Percentiles rank a stretch among this genome's conserved stretches.
Conservation (phyloP, 2,113 vertebrate species). For the Vireo altiloquus region DNA sequence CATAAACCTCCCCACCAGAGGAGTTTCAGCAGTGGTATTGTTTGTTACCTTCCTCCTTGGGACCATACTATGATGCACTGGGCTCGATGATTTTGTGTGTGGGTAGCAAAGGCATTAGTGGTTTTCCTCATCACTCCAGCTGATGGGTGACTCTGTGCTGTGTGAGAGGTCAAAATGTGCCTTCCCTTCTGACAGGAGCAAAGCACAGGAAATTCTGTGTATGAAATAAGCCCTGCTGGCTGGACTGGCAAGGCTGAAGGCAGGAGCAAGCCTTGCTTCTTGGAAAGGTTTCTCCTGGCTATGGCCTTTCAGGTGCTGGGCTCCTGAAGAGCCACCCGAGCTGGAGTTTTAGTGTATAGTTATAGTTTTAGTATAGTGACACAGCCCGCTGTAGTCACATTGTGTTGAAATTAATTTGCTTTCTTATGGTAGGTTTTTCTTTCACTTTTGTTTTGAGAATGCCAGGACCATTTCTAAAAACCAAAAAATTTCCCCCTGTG, state of each 20-base stretch:
- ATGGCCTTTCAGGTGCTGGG: accelerated
- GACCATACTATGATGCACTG: background rate
- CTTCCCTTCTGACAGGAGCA: background rate
- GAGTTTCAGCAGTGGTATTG: background rate
- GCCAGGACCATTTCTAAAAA: background rate
- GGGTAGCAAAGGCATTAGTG: background rate
- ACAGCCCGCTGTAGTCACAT: background rate
- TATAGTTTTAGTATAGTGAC: too few species aligned
- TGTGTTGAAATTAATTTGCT: background rate
- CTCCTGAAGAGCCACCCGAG: background rate
- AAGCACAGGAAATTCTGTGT: background rate
- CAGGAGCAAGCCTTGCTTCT: background rate
- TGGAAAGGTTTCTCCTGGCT: background rate
- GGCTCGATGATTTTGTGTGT: background rate
- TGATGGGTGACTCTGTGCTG: background rate
- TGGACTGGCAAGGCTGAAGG: background rate
- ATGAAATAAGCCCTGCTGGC: background rate
- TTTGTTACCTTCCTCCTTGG: background rate
- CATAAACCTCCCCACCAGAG: background rate
- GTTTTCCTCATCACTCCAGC: background rate
- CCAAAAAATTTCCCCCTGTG: background rate
- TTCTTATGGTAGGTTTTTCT: background rate
- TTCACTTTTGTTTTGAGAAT: conserved; percentile 39
- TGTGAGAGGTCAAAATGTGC: background rate
- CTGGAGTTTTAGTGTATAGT: background rate